Evolutionary conservation across 2,113 vertebrate genomes (phyloP), one percentile per base, ranked within the genome.

Genomic region (Maccullochella peelii): DNA sequence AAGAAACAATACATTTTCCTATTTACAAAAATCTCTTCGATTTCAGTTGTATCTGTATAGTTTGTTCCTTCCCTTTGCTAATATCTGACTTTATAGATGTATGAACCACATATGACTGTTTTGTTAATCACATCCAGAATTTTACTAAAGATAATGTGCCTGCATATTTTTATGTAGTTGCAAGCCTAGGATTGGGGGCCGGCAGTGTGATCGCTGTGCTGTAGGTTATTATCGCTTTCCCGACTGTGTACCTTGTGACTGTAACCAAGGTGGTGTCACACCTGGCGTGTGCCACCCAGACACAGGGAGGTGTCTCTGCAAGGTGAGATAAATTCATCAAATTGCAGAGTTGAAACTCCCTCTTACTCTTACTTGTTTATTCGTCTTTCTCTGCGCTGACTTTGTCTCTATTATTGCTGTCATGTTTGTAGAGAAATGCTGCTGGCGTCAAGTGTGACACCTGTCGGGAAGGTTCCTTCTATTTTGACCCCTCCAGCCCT

Each of bases 301-400:
- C 55, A 97, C 97, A 0, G 97, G 97, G 65, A 86, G 80, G 86
- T 99, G 98, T 88, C 95, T 98, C 86, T 99, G 98, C 93, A 99
- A 98, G 97, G 98, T 99, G 87, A 85, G 85, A 40, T 27, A 15
- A 33, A 25, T 21, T 47, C 27, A 63, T 59, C 6, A 14, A 38
- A 38, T 6, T 42, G 40, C 21, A 23, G 25, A n/a, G 57, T 58
- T 59, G 6, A 62, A 33, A 57, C 58, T 44, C 27, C 30, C 18
- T 49, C 8, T 36, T 27, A 7, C 38, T 67, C 27, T 23, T 44
- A 69, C n/a, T 10, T 23, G 14, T 78, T 4, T 72, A n/a, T 30
- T 61, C 55, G 8, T 54, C 21, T 68, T 30, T 23, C 33, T 27
- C 47, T 20, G 6, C 42, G 82, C 57, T 86, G 59, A 88, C 69